phyloP scores from a whole-genome alignment of 64 coral and sea anemone species.

The Actinia tenebrosa region DNA sequence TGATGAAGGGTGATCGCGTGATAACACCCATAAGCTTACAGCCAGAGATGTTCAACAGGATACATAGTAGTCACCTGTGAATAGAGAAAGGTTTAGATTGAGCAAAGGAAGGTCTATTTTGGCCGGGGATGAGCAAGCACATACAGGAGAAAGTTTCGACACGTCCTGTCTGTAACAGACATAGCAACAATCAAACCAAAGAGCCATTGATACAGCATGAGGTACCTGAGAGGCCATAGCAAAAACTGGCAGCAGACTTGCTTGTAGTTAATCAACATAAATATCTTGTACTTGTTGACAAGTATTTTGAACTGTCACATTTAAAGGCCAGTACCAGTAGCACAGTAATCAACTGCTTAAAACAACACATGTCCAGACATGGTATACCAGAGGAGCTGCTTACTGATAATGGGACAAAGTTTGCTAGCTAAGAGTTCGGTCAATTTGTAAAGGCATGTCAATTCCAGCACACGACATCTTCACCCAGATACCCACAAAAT shows the following conservation, averaged over 20 bases:
- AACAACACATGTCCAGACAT: constrained; percentile 17
- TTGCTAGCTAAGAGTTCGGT: constrained; percentile 23
- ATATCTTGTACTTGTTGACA: constrained; percentile 27
- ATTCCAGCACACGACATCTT: constrained; percentile 39
- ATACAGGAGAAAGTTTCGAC: neutral
- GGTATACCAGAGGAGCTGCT: constrained; percentile 25
- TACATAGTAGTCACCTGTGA: constrained; percentile 9
- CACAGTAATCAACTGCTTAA: neutral
- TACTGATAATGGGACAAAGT: constrained; percentile 36
- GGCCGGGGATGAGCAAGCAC: neutral
- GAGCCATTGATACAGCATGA: too few species aligned
- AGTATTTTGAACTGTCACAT: constrained; percentile 17
- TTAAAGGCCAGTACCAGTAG: neutral
- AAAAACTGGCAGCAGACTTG: neutral
- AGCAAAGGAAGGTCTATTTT: neutral
- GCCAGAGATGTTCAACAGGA: constrained; percentile 31
- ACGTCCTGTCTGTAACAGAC: neutral
- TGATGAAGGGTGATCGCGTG: constrained; percentile 31
- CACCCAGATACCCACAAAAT: constrained; percentile 22
- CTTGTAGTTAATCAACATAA: neutral
- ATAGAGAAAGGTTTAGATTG: neutral
- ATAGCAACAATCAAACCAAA: neutral
- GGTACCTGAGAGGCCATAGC: constrained; percentile 17
- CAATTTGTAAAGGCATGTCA: constrained; percentile 17
- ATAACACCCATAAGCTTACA: constrained; percentile 9